Conservation (phyloP, 2,888 invertebrate genomes). For the Ligdia adustata region DNA sequence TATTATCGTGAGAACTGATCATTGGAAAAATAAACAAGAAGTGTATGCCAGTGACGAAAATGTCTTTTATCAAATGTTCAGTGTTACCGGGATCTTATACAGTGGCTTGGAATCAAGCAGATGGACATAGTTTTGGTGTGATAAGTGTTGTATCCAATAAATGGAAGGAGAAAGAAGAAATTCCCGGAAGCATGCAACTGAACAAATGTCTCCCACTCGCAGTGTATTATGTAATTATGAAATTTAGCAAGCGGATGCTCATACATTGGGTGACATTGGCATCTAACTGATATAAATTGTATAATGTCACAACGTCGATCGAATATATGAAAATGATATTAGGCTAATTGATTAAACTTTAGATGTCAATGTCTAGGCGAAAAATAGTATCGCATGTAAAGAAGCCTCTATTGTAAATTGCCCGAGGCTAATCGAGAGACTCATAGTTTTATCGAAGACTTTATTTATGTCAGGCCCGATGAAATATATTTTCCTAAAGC, state of each 20-base stretch:
- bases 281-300: slow-evolving; percentile 58
- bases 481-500: slow-evolving; percentile 72
- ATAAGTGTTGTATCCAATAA: slow-evolving; percentile 82
- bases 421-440: slow-evolving; percentile 61
- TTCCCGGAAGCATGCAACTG: slow-evolving; percentile 68
- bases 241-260: slow-evolving; percentile 52
- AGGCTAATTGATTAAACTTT: slow-evolving; percentile 61
- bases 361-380: slow-evolving; percentile 56
- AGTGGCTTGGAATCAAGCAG: slow-evolving; percentile 59
- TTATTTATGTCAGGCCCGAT: slow-evolving; percentile 67
- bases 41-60: slow-evolving; percentile 68
- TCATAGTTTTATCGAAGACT: slow-evolving; percentile 64
- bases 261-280: slow-evolving; percentile 54
- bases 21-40: slow-evolving; percentile 76
- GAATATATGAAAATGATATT: slow-evolving; percentile 43
- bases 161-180: slow-evolving; percentile 74
- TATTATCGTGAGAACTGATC: slow-evolving; percentile 80
- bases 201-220: slow-evolving; percentile 61
- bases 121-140: slow-evolving; percentile 80
- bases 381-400: slow-evolving; percentile 45
- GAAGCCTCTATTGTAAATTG: slow-evolving; percentile 58
- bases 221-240: slow-evolving; percentile 65
- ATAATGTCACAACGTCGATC: slow-evolving; percentile 61
- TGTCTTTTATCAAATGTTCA: slow-evolving; percentile 60
- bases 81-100: slow-evolving; percentile 67